Conservation (phyloP, 2,888 invertebrate species). For the Caenorhabditis sp. region DNA sequence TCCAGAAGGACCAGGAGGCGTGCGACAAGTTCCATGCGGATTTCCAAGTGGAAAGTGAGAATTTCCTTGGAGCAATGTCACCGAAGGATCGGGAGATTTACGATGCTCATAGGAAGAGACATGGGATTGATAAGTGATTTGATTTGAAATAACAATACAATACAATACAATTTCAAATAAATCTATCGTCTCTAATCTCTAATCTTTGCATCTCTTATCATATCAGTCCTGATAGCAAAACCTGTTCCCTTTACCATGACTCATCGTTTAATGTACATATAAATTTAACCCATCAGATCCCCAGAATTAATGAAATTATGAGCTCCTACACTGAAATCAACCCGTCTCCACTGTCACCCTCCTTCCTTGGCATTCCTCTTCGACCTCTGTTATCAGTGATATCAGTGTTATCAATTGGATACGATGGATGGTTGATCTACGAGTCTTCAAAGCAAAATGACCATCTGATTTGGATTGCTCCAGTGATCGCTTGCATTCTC, state of each 20-base stretch:
- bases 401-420: neutral
- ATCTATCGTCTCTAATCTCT: too few relatives aligned
- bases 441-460: neutral
- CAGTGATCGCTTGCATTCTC: neutral
- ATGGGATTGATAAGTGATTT: slow-evolving; percentile 1
- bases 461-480: neutral
- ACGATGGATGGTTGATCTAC: neutral
- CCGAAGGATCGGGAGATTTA: slow-evolving; percentile 18
- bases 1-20: slow-evolving; percentile 15
- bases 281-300: too few relatives aligned
- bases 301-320: too few relatives aligned
- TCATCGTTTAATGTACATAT: too few relatives aligned
- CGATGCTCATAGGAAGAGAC: slow-evolving; percentile 15
- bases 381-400: neutral
- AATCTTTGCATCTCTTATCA: too few relatives aligned
- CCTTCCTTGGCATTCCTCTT: neutral
- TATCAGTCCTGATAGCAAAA: too few relatives aligned
- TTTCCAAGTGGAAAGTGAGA: slow-evolving; percentile 7
- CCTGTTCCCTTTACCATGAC: too few relatives aligned
- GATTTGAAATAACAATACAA: too few relatives aligned
- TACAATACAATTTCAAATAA: too few relatives aligned
- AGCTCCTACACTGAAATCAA: neutral
- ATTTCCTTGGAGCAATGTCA: slow-evolving; percentile 26
- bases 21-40: slow-evolving; percentile 20
- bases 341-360: neutral